Evolutionary conservation across 1,140 invertebrate genomes (phyloP), one percentile per base, ranked within the genome.

Genomic region (Notospermus geniculatus): DNA sequence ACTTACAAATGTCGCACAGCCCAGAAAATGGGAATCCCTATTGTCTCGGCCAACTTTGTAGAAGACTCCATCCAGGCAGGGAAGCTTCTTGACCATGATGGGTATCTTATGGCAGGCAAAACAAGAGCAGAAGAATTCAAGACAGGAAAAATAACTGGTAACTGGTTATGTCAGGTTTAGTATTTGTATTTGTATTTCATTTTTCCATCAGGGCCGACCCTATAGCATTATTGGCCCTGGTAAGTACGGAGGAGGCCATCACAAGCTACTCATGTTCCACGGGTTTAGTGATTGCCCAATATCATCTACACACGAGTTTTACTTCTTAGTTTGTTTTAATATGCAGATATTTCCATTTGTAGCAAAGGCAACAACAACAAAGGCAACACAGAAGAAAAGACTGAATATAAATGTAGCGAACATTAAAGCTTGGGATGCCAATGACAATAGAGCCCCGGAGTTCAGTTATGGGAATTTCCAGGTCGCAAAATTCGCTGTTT

Each of bases 1-100:
- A 70, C 70, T 9, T 75, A 64, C 46, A 80, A 79, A 58, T 70
- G 70, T 45, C 60, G 68, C 36, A 72, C 69, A 53, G 75, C 75
- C 23, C 36, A 64, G 19, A 68, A 72, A 27, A 68, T 71, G 50
- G 59, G 67, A 2, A 69, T 80, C 27, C 76, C 78, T 25, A 67
- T 80, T 19, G 55, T 80, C 19, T 65, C 61, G 36, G 54, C 67
- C 7, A 69, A 73, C 52, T 80, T 68, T 60, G 59, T 80, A 5
- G 70, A 70, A 59, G 68, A 75, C 19, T 73, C 67, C 43, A 54
- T 78, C 2, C 15, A 61, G n/a, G 45, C 64, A 1, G 39, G 60
- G 9, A 62, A 67, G 28, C 50, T 66, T n/a, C 52, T 73, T 1
- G 41, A 68, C 1, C 57, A 63, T 29, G 64, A 70, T 23, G 54